Evolutionary conservation across 1,140 invertebrate species (phyloP).

Genomic region (Drosophila eugracilis): DNA sequence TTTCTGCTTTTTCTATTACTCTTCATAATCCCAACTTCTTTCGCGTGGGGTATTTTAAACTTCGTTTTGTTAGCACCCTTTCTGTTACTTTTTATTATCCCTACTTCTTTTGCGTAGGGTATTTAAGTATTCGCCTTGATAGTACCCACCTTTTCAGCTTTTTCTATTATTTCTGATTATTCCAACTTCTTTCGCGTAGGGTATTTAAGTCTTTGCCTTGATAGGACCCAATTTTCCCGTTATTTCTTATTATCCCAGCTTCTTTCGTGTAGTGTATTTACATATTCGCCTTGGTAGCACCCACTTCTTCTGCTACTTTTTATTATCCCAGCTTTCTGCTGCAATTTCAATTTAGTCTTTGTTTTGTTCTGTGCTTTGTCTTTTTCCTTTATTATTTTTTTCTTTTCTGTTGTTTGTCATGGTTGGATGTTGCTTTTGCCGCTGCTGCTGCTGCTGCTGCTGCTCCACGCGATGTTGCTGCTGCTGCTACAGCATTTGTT

Average conservation of each 20-base stretch:
- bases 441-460: neutral
- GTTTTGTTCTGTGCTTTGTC: slow-evolving; percentile 6
- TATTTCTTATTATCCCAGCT: neutral
- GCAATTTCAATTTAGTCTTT: slow-evolving; percentile 32
- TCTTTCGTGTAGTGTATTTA: neutral
- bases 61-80: neutral
- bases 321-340: slow-evolving; percentile 1
- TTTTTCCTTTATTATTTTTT: neutral
- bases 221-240: too few relatives aligned
- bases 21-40: too few relatives aligned
- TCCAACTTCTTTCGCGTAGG: too few relatives aligned
- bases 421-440: slow-evolving; percentile 7
- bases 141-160: too few relatives aligned
- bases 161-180: too few relatives aligned
- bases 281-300: too few relatives aligned
- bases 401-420: slow-evolving; percentile 19
- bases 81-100: too few relatives aligned
- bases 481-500: slow-evolving; percentile 39
- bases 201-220: neutral
- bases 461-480: slow-evolving; percentile 7
- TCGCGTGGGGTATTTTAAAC: neutral
- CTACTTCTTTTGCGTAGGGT: neutral
- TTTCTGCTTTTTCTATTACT: too few relatives aligned
- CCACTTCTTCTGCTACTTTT: neutral
- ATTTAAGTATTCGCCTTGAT: neutral